These are phyloP conservation scores for Chaetoderma sp. DNA, from an alignment of 2,888 invertebrate species.

Conservation along the genomic window DNA sequence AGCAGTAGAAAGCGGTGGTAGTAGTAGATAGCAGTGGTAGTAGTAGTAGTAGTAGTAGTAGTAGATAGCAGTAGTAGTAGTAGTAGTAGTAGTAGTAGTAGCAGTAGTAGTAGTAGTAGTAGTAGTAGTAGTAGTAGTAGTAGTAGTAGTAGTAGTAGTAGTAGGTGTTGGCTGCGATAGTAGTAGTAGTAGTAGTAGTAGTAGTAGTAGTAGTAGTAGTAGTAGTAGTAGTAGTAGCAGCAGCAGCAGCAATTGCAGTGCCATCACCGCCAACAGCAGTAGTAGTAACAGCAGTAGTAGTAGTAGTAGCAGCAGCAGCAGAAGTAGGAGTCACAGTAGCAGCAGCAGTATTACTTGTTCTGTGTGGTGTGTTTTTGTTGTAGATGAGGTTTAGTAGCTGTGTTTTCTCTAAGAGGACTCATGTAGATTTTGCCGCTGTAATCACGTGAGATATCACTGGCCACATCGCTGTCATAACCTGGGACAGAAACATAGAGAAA, in stretches of 20 bases:
- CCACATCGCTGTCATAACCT: conserved; percentile 70
- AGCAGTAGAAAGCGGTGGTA: conserved; percentile 8
- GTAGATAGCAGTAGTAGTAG: too few relatives aligned
- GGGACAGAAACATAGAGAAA: conserved; percentile 10
- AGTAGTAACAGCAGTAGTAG: background rate
- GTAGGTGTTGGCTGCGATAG: too few relatives aligned
- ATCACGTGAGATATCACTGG: conserved; percentile 67
- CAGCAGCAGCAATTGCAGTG: too few relatives aligned
- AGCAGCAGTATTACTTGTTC: background rate
- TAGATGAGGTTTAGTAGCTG: conserved; percentile 59
- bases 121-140: too few relatives aligned
- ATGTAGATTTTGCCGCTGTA: conserved; percentile 66
- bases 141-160: too few relatives aligned
- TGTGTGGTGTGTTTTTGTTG: conserved; percentile 48
- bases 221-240: too few relatives aligned
- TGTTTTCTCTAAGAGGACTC: conserved; percentile 58
- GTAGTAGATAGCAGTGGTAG: conserved; percentile 14
- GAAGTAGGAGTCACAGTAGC: background rate
- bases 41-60: conserved; percentile 16
- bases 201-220: too few relatives aligned
- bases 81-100: too few relatives aligned
- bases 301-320: too few relatives aligned
- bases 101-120: too few relatives aligned
- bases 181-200: too few relatives aligned
- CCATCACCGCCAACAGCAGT: too few relatives aligned